phyloP scores from a whole-genome alignment of 2,888 invertebrate genomes.

The Lydus trimaculatus region DNA sequence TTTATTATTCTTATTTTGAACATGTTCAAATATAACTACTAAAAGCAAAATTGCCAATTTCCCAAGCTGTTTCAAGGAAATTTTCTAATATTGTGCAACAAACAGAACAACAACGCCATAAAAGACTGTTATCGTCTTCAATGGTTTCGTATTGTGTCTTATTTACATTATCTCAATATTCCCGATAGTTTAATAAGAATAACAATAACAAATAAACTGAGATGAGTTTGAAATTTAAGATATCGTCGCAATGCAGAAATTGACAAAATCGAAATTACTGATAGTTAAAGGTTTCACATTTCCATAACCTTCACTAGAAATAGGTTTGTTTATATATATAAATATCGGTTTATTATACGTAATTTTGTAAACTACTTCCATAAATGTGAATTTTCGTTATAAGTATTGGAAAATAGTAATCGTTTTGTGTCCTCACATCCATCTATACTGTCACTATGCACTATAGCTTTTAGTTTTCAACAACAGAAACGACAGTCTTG shows the following conservation, averaged over 20 bases:
- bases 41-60: constrained; percentile 26
- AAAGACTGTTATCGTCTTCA: constrained; percentile 23
- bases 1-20: constrained; percentile 11
- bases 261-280: constrained; percentile 42
- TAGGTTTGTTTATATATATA: constrained; percentile 37
- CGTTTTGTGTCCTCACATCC: constrained; percentile 33
- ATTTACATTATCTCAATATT: constrained; percentile 33
- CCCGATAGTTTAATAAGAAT: constrained; percentile 41
- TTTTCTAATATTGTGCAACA: constrained; percentile 16
- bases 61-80: constrained; percentile 16
- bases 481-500: constrained; percentile 30
- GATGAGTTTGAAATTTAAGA: constrained; percentile 8
- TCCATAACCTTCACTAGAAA: constrained; percentile 43
- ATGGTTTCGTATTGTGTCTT: constrained; percentile 17
- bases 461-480: constrained; percentile 1
- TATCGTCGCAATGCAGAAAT: constrained; percentile 50
- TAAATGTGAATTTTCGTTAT: no score
- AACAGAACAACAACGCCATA: constrained; percentile 22
- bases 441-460: constrained; percentile 35
- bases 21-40: constrained; percentile 16
- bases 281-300: constrained; percentile 53
- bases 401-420: background rate
- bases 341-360: constrained; percentile 52
- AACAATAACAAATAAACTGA: constrained; percentile 42
- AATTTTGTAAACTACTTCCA: constrained; percentile 39